Conservation (phyloP, 1,140 invertebrate species). For the Drosophila trapezifrons region DNA sequence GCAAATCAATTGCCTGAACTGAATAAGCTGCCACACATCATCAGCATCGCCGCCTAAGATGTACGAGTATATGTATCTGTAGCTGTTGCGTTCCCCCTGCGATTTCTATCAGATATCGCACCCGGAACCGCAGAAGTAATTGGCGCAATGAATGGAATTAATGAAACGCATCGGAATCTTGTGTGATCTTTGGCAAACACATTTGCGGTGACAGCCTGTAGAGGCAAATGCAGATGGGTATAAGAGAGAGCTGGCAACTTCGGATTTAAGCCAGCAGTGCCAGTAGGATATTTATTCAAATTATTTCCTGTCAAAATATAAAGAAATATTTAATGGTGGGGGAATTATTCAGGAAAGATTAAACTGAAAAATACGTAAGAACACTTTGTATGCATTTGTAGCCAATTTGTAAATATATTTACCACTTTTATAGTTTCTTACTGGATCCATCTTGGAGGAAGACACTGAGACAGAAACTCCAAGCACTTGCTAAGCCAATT, state of each 20-base stretch:
- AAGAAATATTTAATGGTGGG: too few species aligned
- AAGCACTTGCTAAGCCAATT: not conserved
- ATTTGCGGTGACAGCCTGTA: conserved; percentile 32
- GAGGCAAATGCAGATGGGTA: conserved; percentile 7
- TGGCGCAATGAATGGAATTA: conserved; percentile 61
- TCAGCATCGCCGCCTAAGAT: conserved; percentile 27
- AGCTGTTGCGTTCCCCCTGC: conserved; percentile 2
- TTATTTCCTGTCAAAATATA: not conserved
- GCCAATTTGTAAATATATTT: too few species aligned
- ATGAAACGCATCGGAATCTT: conserved; percentile 51
- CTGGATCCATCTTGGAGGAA: too few species aligned
- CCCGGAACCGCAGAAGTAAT: conserved; percentile 55
- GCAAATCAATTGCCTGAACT: conserved; percentile 68
- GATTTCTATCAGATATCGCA: conserved; percentile 5
- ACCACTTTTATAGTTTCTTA: too few species aligned
- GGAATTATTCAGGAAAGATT: too few species aligned
- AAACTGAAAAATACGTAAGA: too few species aligned
- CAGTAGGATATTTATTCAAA: too few species aligned
- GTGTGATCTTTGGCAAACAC: conserved; percentile 51
- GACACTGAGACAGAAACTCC: not conserved
- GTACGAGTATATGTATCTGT: conserved; percentile 11
- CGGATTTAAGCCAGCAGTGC: not conserved
- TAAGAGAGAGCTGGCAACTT: not conserved
- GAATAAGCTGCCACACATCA: conserved; percentile 41
- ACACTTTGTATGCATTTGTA: too few species aligned